A percentile compares a stretch with the other conserved stretches of the same genome.
Conservation (phyloP, 2,797 vertebrate genomes). For the Poecilia velifera region DNA sequence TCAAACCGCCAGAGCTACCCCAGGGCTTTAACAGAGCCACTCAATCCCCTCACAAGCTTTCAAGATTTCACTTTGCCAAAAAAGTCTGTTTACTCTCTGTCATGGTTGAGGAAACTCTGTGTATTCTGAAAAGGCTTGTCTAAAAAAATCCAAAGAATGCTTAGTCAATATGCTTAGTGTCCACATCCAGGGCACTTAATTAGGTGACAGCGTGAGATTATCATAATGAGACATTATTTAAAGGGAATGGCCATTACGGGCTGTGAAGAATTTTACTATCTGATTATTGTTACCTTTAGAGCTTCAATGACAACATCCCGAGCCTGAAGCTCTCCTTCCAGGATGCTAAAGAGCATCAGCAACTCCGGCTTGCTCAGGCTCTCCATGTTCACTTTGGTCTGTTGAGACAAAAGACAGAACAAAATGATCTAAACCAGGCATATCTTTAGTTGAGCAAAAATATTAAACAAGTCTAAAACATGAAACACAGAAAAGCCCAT, state of each 20-base stretch:
- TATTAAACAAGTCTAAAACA: not conserved
- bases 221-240: not conserved
- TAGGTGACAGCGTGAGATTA: not conserved
- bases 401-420: slow-evolving; percentile 42
- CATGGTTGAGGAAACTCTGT: not conserved
- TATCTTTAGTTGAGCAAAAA: not conserved
- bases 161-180: too few species aligned
- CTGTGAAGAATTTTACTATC: not conserved
- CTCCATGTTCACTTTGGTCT: slow-evolving; percentile 82
- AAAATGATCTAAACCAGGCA: not conserved
- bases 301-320: slow-evolving; percentile 82
- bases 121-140: not conserved
- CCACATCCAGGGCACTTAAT: not conserved
- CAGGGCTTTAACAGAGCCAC: not conserved
- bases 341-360: slow-evolving; percentile 83
- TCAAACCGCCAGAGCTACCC: not conserved
- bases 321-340: slow-evolving; percentile 85
- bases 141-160: not conserved
- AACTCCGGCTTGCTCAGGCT: slow-evolving; percentile 80
- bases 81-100: not conserved
- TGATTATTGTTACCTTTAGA: slow-evolving; percentile 70
- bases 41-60: not conserved
- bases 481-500: slow-evolving; percentile 13
- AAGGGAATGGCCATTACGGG: not conserved
- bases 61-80: not conserved